phyloP scores from a whole-genome alignment of 2,797 vertebrate species.

The Sparus aurata region DNA sequence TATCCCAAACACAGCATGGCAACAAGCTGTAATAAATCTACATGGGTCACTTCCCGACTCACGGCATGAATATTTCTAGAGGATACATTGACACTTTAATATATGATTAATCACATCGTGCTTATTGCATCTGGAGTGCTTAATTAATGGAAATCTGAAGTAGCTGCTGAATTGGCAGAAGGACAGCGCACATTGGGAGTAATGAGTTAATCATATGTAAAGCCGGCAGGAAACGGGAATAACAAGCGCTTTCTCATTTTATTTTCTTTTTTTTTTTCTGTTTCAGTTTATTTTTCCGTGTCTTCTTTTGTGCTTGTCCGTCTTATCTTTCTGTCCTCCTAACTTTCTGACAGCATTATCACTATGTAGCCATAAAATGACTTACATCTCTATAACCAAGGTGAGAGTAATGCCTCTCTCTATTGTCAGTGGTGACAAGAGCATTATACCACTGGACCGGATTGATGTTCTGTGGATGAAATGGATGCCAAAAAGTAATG shows the following conservation, averaged over 20 bases:
- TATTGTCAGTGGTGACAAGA: slow-evolving; percentile 69
- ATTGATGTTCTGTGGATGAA: slow-evolving; percentile 67
- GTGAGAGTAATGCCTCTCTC: slow-evolving; percentile 60
- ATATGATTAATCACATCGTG: slow-evolving; percentile 56
- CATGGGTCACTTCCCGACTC: slow-evolving; percentile 48
- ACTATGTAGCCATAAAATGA: slow-evolving; percentile 55
- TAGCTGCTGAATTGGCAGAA: slow-evolving; percentile 36
- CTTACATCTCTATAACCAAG: slow-evolving; percentile 64
- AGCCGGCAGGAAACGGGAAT: neutral
- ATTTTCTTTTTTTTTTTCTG: neutral
- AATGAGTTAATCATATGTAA: slow-evolving; percentile 9
- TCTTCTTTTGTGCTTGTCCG: neutral
- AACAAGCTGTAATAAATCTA: slow-evolving; percentile 57
- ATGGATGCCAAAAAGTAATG: slow-evolving; percentile 61
- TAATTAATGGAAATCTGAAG: slow-evolving; percentile 47
- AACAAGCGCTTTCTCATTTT: neutral
- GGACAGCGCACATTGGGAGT: neutral
- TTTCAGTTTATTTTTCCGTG: neutral
- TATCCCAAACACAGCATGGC: slow-evolving; percentile 58
- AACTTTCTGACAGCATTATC: slow-evolving; percentile 53
- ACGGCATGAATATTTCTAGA: slow-evolving; percentile 41
- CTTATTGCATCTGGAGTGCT: slow-evolving; percentile 38
- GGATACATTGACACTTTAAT: slow-evolving; percentile 46
- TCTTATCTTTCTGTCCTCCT: slow-evolving; percentile 21
- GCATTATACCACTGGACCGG: slow-evolving; percentile 56